These are phyloP conservation scores for Picathartes gymnocephalus DNA, from an alignment of 2,113 vertebrate species.

Conservation along the genomic window DNA sequence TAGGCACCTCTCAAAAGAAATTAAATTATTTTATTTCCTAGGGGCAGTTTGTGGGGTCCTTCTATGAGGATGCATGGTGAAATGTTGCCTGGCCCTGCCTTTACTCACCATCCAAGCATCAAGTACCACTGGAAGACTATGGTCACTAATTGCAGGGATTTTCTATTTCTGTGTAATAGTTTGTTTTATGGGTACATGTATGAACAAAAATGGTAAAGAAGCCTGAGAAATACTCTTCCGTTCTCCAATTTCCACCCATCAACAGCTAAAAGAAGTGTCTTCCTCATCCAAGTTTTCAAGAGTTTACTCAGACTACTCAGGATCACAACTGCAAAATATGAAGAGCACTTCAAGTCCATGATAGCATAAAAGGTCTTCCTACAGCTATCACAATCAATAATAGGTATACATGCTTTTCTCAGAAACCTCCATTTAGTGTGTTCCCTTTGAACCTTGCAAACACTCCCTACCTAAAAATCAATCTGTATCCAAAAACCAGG, in stretches of 20 bases:
- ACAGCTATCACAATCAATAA: slow-evolving; percentile 45
- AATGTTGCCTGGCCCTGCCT: not conserved
- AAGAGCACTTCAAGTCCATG: slow-evolving; percentile 18
- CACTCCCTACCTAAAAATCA: slow-evolving; percentile 25
- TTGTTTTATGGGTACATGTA: not conserved
- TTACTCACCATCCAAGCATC: not conserved
- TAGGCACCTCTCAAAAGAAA: not conserved
- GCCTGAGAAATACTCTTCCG: not conserved
- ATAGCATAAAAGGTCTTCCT: slow-evolving; percentile 21
- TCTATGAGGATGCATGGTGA: not conserved
- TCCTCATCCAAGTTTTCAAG: slow-evolving; percentile 1
- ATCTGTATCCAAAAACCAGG: not conserved
- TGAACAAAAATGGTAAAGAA: not conserved
- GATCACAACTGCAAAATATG: not conserved
- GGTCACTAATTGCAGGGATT: not conserved
- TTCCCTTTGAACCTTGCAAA: slow-evolving; percentile 32
- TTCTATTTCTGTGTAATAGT: not conserved
- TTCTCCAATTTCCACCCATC: not conserved
- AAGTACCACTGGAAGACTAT: not conserved
- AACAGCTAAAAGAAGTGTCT: not conserved
- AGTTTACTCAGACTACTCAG: slow-evolving; percentile 41
- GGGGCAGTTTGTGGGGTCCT: not conserved
- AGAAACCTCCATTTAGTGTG: not conserved
- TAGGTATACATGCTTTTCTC: not conserved
- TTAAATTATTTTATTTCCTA: not conserved